Conservation (phyloP, 2,797 vertebrate genomes). For the Pterois miles region DNA sequence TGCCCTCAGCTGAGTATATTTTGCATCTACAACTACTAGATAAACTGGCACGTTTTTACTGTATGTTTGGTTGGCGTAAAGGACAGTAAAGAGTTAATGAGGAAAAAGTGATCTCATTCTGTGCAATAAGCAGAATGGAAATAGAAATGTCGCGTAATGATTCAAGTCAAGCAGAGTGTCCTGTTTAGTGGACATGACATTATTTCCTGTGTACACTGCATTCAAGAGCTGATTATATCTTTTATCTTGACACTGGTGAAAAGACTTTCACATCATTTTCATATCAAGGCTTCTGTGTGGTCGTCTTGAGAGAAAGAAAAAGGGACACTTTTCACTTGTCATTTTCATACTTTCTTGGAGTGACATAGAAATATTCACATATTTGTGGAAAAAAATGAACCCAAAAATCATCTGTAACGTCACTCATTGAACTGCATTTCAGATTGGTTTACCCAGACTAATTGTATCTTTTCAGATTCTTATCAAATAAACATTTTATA, state of each 20-base stretch:
- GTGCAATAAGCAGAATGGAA: neutral
- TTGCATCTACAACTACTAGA: conserved; percentile 1
- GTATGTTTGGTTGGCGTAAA: neutral
- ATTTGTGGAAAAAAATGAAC: neutral
- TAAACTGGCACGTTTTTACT: neutral
- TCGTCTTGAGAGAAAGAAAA: neutral
- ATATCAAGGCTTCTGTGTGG: neutral
- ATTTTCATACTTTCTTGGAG: neutral
- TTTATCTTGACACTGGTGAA: neutral
- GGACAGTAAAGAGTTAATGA: too few relatives aligned
- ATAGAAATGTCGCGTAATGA: neutral
- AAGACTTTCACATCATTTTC: too few relatives aligned
- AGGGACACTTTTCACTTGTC: neutral
- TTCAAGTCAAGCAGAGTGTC: neutral
- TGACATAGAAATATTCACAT: neutral
- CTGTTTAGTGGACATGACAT: neutral
- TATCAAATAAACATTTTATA: neutral
- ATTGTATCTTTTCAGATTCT: neutral
- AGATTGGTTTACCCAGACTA: neutral
- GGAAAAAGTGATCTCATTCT: neutral
- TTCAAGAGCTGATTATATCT: neutral
- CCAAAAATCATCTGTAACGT: neutral
- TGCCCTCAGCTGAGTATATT: conserved; percentile 40
- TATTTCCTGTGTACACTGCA: neutral
- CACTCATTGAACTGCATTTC: neutral